Percentiles rank a stretch among this genome's conserved stretches.
These are phyloP conservation scores for Chaetogeoica ovagalla DNA, from an alignment of 2,888 invertebrate genomes.

Conservation along the genomic window DNA sequence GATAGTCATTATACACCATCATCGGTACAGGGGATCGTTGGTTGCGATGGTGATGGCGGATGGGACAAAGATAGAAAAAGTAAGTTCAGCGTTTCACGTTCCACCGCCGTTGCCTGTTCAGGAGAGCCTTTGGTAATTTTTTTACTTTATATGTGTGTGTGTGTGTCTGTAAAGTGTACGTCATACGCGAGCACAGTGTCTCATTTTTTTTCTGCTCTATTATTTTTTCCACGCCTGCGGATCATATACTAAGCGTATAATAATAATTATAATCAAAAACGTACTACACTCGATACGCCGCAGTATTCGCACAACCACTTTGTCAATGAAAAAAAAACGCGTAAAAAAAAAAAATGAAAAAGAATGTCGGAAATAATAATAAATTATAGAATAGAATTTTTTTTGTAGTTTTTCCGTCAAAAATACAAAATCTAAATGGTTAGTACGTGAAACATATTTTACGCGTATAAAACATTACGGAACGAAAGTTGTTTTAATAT, in stretches of 20 bases:
- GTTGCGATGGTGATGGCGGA: too few relatives aligned
- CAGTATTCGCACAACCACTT: neutral
- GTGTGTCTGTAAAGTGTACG: neutral
- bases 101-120: constrained; percentile 35
- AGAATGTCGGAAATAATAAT: too few relatives aligned
- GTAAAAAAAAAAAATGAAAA: too few relatives aligned
- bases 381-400: too few relatives aligned
- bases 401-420: too few relatives aligned
- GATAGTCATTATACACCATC: constrained; percentile 41
- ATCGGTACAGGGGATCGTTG: neutral
- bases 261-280: constrained; percentile 25
- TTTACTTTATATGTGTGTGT: neutral
- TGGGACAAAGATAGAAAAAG: constrained; percentile 8
- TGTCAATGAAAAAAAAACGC: neutral
- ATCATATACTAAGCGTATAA: neutral
- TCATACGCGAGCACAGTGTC: constrained; percentile 13
- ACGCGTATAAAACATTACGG: too few relatives aligned
- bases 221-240: neutral
- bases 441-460: too few relatives aligned
- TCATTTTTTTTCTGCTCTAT: constrained; percentile 11
- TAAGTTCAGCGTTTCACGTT: constrained; percentile 44
- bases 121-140: constrained; percentile 26
- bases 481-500: too few relatives aligned
- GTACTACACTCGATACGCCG: too few relatives aligned
- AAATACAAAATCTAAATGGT: too few relatives aligned